phyloP scores from a whole-genome alignment of 2,888 invertebrate genomes.

The Macrosiphum euphorbiae region DNA sequence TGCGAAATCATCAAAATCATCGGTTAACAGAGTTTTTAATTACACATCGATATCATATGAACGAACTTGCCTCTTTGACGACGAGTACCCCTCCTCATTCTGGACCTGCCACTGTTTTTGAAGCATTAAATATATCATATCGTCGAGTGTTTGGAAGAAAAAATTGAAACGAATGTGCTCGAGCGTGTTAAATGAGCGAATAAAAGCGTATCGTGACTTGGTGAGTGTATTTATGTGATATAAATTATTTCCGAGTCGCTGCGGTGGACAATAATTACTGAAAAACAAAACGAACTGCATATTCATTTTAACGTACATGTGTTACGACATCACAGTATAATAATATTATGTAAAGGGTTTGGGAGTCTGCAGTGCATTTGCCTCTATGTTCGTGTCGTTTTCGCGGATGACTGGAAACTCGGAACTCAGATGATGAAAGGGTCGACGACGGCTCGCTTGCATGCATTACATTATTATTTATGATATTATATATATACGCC shows the following conservation, averaged over 20 bases:
- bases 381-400: background rate
- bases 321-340: background rate
- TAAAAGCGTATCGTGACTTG: background rate
- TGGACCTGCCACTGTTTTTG: background rate
- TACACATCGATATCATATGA: background rate
- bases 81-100: no score
- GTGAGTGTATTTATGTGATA: background rate
- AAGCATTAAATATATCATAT: background rate
- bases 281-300: background rate
- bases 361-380: background rate
- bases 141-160: background rate
- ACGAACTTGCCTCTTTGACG: background rate
- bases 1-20: background rate
- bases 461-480: background rate
- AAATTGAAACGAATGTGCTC: background rate
- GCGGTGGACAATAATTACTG: background rate
- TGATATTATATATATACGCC: background rate
- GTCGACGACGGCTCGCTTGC: background rate
- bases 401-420: constrained; percentile 24
- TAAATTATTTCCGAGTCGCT: background rate
- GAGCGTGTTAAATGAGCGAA: background rate
- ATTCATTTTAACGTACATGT: background rate
- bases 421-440: background rate
- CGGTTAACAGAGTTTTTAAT: background rate
- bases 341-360: background rate